Conservation (phyloP, 2,113 vertebrate species). For the Phaethon lepturus region DNA sequence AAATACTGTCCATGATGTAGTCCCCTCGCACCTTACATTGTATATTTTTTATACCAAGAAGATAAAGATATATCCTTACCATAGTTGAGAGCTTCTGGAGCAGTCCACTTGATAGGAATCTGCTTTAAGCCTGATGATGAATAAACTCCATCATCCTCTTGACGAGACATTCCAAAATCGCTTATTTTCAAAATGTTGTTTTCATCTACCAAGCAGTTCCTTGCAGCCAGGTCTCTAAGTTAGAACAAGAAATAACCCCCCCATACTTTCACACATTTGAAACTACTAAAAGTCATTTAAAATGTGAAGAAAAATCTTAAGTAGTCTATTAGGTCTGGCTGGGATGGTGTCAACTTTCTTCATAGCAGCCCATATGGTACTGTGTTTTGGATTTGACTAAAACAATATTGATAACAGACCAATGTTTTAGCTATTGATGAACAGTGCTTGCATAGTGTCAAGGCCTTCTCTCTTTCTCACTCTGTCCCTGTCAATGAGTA, state of each 20-base stretch:
- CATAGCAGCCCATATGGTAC: too few relatives aligned
- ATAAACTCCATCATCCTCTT: slow-evolving; percentile 92
- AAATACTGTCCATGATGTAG: not conserved
- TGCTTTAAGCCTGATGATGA: slow-evolving; percentile 93
- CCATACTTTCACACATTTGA: slow-evolving; percentile 22
- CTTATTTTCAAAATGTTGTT: slow-evolving; percentile 90
- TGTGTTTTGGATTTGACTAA: too few relatives aligned
- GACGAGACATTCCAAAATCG: slow-evolving; percentile 94
- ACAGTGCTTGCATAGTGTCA: too few relatives aligned
- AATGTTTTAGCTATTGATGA: too few relatives aligned
- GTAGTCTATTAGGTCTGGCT: not conserved
- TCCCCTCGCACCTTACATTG: not conserved
- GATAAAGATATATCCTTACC: slow-evolving; percentile 72
- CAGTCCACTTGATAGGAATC: slow-evolving; percentile 96
- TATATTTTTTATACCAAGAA: not conserved
- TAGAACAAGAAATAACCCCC: slow-evolving; percentile 39
- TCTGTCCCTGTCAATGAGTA: too few relatives aligned
- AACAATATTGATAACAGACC: too few relatives aligned
- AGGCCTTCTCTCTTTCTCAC: too few relatives aligned
- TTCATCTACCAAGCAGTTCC: slow-evolving; percentile 91
- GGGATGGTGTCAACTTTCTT: not conserved
- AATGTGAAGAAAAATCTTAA: not conserved
- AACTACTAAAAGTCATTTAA: slow-evolving; percentile 25
- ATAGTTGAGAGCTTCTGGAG: slow-evolving; percentile 93
- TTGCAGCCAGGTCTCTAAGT: slow-evolving; percentile 89